phyloP scores from a whole-genome alignment of 2,113 vertebrate genomes.

The Carettochelys insculpta region DNA sequence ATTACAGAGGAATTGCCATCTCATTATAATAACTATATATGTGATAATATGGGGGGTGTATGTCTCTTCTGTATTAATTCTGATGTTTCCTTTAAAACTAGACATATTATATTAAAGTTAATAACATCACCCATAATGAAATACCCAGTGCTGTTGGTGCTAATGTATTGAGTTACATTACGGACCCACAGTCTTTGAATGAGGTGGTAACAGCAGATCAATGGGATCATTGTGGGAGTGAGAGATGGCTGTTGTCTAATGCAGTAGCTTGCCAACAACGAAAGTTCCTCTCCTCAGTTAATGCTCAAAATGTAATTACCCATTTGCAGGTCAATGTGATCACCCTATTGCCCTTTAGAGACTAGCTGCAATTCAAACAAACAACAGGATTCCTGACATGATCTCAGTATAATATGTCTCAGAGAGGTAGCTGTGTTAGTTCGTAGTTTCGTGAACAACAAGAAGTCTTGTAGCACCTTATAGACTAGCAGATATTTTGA shows the following conservation, averaged over 20 bases:
- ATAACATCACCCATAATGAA: background rate
- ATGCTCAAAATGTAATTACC: background rate
- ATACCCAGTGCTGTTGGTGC: background rate
- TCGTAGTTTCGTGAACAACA: no score
- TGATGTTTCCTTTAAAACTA: background rate
- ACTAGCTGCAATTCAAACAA: background rate
- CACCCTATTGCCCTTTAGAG: background rate
- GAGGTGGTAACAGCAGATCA: background rate
- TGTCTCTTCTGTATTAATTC: background rate
- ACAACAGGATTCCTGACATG: background rate
- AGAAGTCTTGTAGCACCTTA: no score
- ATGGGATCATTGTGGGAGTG: background rate
- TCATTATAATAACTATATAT: background rate
- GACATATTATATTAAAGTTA: rapidly evolving
- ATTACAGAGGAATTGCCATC: background rate
- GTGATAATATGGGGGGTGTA: rapidly evolving
- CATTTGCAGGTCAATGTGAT: background rate
- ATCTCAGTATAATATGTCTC: background rate
- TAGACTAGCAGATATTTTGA: no score
- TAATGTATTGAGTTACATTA: background rate
- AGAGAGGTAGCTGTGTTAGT: no score
- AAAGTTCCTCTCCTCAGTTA: background rate
- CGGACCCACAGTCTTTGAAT: background rate
- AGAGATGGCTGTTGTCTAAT: background rate
- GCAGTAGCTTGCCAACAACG: background rate